phyloP scores from a whole-genome alignment of 2,888 invertebrate genomes.

The Thera britannica region DNA sequence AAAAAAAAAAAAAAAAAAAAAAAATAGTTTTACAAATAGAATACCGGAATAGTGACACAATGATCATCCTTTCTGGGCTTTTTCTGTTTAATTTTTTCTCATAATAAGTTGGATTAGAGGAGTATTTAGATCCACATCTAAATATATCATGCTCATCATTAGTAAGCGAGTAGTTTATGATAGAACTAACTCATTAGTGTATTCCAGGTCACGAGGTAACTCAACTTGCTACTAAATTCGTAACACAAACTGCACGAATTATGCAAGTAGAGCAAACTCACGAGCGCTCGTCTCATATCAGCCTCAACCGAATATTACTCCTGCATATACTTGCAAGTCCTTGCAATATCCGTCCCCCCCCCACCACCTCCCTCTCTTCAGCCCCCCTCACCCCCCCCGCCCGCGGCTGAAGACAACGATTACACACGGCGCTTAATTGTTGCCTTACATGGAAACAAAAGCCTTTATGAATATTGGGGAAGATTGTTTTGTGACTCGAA shows the following conservation, averaged over 20 bases:
- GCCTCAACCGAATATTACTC: conserved; percentile 11
- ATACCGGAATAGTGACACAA: no score
- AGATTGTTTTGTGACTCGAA: conserved; percentile 25
- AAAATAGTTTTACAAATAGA: no score
- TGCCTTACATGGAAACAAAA: conserved; percentile 24
- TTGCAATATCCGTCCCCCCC: conserved; percentile 21
- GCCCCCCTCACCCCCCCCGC: conserved; percentile 2
- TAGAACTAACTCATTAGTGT: not conserved
- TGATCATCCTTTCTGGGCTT: no score
- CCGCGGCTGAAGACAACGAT: conserved; percentile 25
- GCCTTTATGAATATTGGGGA: conserved; percentile 23
- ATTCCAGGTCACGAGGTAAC: not conserved
- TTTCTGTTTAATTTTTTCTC: no score
- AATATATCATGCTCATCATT: no score
- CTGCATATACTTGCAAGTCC: conserved; percentile 13
- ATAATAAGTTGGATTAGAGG: no score
- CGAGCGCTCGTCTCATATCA: conserved; percentile 12
- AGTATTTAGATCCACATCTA: no score
- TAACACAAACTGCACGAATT: not conserved
- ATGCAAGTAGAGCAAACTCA: conserved; percentile 16
- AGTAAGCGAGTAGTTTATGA: no score
- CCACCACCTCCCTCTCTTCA: not conserved
- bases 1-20: no score
- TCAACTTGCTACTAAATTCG: not conserved
- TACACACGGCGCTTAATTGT: conserved; percentile 31